Evolutionary conservation across 2,113 vertebrate species (phyloP), one percentile per base, ranked within the genome.

Genomic region (Vimba vimba): DNA sequence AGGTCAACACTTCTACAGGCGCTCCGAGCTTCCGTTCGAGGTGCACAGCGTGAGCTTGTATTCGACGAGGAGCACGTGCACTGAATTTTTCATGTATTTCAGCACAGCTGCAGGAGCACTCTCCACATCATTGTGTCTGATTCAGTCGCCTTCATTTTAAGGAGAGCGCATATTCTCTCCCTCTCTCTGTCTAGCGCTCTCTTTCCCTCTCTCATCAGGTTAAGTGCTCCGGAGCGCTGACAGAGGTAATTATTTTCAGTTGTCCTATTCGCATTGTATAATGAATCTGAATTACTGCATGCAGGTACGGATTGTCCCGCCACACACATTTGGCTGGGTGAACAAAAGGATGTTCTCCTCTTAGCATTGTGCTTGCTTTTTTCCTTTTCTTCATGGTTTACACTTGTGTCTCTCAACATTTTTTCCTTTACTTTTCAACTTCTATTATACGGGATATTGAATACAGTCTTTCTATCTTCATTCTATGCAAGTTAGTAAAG

Each of bases 141-240:
- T 60, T 47, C 21, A 60, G 71, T 68, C 21, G 23, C 52, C 52
- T 71, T 75, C 39, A 71, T 78, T 82, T 52, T 78, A 66, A 78
- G 45, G 50, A 45, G 59, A 86, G 79, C 30, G 7, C 73, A 52
- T 74, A 25, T 82, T 81, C n/a, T 80, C 57, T 43, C 68, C 39
- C 74, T 23, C 57, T 43, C 68, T 50, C 74, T 23, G 19, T 57
- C 55, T 57, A 57, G 55, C 19, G 1, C 55, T 82, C 36, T 80
- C 45, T 27, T 30, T 62, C 74, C 1, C 6, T 27, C 84, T 86
- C 52, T 43, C 87, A 88, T 93, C 90, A 88, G 86, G 89, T 88
- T 90, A 92, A 93, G 92, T 92, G 92, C 92, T 86, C 75, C 75
- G 90, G 89, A 89, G 89, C 76, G 60, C 91, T 90, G 86, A 87